Evolutionary conservation across 1,140 invertebrate genomes (phyloP), one percentile per base, ranked within the genome.

Genomic region (Monomorium pharaonis): DNA sequence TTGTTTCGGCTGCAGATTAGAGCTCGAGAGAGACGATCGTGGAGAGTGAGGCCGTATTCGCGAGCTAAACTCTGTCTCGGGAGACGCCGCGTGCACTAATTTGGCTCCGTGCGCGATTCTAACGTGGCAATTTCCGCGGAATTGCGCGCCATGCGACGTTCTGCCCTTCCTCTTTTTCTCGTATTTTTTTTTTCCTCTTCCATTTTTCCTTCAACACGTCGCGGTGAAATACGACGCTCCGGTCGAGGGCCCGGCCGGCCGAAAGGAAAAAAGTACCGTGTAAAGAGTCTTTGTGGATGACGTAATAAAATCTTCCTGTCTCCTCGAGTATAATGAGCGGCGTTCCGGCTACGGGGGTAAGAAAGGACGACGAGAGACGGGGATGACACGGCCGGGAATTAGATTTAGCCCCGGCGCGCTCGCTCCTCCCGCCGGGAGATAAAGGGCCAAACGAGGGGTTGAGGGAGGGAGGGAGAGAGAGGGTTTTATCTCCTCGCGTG

Each of bases 401-500:
- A 80, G 62, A 86, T 85, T 85, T 78, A 80, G 62, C 62, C 54
- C 30, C 62, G 51, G n/a, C 62, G 47, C 77, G 7, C 51, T 24
- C 33, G 21, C 21, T 70, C 62, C 47, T 37, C 67, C 56, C 63
- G 75, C 10, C 18, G 78, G 51, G 65, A 78, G 88, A 87, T 88
- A 88, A 62, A 85, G 67, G 78, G 37, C 62, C 75, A 69, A n/a
- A 51, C 37, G 27, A 18, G 18, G 77, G 77, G 75, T 87, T 85
- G 70, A 58, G 62, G 14, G 85, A 9, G 72, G 72, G 75, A 84
- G 85, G 80, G 62, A 86, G 86, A 72, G 85, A 65, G 87, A 83
- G 67, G 86, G 89, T 86, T 88, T 92, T 94, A 94, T 94, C 93
- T 94, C 90, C 88, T 90, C 93, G 93, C 93, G 93, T 93, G 93